A percentile compares a stretch with the other conserved stretches of the same genome.
Conservation (phyloP, 2,888 invertebrate species). For the Phorcus lineatus region DNA sequence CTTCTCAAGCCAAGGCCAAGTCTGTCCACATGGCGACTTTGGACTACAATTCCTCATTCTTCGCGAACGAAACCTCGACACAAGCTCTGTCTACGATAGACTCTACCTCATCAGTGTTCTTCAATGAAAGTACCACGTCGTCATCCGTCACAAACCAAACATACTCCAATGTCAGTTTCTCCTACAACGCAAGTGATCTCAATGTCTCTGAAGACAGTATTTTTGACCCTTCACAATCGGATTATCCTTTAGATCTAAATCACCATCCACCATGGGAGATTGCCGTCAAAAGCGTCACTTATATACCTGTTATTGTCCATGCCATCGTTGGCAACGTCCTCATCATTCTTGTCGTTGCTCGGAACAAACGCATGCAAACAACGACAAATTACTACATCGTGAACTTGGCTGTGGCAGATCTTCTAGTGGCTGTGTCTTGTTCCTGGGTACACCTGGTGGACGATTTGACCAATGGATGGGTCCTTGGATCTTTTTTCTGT, state of each 20-base stretch:
- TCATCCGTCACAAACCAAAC: too few relatives aligned
- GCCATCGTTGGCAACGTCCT: slow-evolving; percentile 64
- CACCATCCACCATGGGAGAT: slow-evolving; percentile 59
- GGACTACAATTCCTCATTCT: too few relatives aligned
- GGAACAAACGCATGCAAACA: slow-evolving; percentile 66
- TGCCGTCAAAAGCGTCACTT: slow-evolving; percentile 56
- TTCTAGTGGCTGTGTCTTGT: slow-evolving; percentile 78
- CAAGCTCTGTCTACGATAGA: too few relatives aligned
- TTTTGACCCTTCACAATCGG: slow-evolving; percentile 27
- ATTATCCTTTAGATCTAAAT: slow-evolving; percentile 48
- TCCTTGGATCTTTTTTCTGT: slow-evolving; percentile 85
- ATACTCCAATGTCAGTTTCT: too few relatives aligned
- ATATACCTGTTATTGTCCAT: slow-evolving; percentile 56
- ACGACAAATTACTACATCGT: slow-evolving; percentile 74
- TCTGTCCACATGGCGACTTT: too few relatives aligned
- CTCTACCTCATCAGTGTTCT: too few relatives aligned
- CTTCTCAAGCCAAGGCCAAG: too few relatives aligned
- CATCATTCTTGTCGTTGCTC: slow-evolving; percentile 61
- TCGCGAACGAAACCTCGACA: too few relatives aligned
- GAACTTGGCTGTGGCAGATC: slow-evolving; percentile 70
- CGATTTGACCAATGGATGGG: slow-evolving; percentile 87
- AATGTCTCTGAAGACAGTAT: too few relatives aligned
- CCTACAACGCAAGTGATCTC: too few relatives aligned
- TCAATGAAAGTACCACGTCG: too few relatives aligned
- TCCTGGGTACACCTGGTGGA: slow-evolving; percentile 86